Base-by-base conservation (phyloP, 2,797 vertebrate species). In the Myotis myotis region DNA sequence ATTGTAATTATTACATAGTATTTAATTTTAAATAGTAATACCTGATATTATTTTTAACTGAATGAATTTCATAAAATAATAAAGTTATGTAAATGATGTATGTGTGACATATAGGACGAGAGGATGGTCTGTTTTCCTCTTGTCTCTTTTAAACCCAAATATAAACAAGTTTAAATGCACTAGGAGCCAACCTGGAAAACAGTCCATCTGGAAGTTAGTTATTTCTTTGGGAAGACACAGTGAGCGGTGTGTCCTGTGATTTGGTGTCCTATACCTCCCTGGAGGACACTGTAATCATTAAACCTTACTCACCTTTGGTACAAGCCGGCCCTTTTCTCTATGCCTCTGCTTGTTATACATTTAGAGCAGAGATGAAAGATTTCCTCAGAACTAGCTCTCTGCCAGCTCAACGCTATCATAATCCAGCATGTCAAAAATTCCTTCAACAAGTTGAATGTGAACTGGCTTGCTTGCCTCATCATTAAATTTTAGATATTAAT, bases 1-100 rank as follows among this genome's bases (percentile, higher is more conserved):
- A 70, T 62, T 62, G 0, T 68, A 75, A 68, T 70, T 8, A 62
- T 78, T 93, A 55, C 4, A n/a, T 72, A 44, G 3, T 53, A 68
- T 80, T 83, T 49, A 36, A 79, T 72, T 95, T 90, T 8, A 89
- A 91, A 72, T 87, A 53, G 72, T 12, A 89, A 60, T 78, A 36
- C 13, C 22, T 76, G 62, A 22, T 74, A 28, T 30, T 64, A 53
- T 66, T 82, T 84, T 84, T 38, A 82, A 33, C 30, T 23, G 49
- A 82, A 71, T 82, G 22, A 60, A 78, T 83, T 92, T 74, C 19
- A 74, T 8, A 80, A 87, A 86, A 51, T 81, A 30, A 64, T 49
- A 70, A 62, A 82, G 19, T 79, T 62, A 47, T 51, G 23, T 79
- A 53, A 68, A 72, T 70, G 25, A 78, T 28, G 1, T 53, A 70